Percentiles rank a stretch among this genome's conserved stretches.
Evolutionary conservation across 2,888 invertebrate genomes (phyloP).

Genomic region (Oscheius myriophilus): DNA sequence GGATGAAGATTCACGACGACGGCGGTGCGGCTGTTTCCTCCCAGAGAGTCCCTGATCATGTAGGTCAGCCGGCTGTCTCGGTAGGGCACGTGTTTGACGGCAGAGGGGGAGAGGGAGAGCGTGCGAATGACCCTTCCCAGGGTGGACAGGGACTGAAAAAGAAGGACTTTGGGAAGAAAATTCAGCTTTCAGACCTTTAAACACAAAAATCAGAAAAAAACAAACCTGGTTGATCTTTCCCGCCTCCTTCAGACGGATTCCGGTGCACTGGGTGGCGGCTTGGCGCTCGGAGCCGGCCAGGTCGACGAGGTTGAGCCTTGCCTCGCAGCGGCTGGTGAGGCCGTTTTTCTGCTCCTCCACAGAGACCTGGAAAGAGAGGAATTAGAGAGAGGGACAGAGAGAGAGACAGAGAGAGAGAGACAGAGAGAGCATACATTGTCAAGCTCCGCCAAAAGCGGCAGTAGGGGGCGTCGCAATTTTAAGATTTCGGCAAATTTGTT

Average conservation of each 20-base stretch:
- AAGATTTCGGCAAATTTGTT: too few relatives aligned
- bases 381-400: too few relatives aligned
- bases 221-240: constrained; percentile 71
- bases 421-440: too few relatives aligned
- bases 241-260: constrained; percentile 72
- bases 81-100: constrained; percentile 69
- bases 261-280: constrained; percentile 71
- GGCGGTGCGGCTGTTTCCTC: constrained; percentile 73
- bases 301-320: constrained; percentile 73
- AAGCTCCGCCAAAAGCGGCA: too few relatives aligned
- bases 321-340: constrained; percentile 67
- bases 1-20: constrained; percentile 73
- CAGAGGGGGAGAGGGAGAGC: constrained; percentile 62
- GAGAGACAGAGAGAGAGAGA: too few relatives aligned
- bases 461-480: too few relatives aligned
- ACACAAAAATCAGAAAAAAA: too few relatives aligned
- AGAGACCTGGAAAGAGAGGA: constrained; percentile 27
- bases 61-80: constrained; percentile 73
- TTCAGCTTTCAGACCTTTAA: too few relatives aligned
- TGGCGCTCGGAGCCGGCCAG: constrained; percentile 73
- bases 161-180: background rate
- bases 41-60: constrained; percentile 72
- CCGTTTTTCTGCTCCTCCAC: constrained; percentile 69
- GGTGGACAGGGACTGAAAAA: constrained; percentile 63
- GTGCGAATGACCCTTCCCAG: constrained; percentile 72